Conservation (phyloP, 2,797 vertebrate genomes). For the Acrocephalus scirpaceus region DNA sequence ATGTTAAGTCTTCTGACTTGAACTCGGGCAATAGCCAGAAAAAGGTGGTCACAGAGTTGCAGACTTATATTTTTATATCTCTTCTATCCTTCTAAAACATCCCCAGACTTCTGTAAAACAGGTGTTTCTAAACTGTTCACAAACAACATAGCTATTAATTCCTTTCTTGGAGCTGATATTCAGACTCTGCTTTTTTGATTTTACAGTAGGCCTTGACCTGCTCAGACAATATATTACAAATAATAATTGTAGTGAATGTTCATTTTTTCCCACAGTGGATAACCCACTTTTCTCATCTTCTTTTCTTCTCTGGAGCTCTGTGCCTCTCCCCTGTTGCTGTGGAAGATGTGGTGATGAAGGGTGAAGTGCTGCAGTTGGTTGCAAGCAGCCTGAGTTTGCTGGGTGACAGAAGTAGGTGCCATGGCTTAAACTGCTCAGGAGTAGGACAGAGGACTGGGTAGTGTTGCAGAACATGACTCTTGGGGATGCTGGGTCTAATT, state of each 20-base stretch:
- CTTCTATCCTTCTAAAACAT: background rate
- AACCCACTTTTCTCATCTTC: background rate
- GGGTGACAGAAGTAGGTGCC: background rate
- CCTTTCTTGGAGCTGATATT: background rate
- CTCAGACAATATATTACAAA: background rate
- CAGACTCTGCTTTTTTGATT: background rate
- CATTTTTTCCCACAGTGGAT: background rate
- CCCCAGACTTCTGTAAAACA: background rate
- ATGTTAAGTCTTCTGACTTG: background rate
- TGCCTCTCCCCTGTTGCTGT: background rate
- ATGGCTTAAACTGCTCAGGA: background rate
- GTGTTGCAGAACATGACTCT: background rate
- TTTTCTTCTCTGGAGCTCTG: background rate
- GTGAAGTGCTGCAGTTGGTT: background rate
- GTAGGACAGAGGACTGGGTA: background rate
- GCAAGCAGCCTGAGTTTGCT: background rate
- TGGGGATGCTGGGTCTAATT: background rate
- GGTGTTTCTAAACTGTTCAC: background rate
- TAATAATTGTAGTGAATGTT: background rate
- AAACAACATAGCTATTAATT: background rate
- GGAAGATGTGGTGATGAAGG: background rate
- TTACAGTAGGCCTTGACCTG: background rate
- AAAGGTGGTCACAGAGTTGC: background rate
- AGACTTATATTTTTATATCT: background rate
- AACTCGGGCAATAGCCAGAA: background rate